Percentiles rank a stretch among this genome's conserved stretches.
phyloP scores from a whole-genome alignment of 2,797 vertebrate species.

The Sus cebifrons region DNA sequence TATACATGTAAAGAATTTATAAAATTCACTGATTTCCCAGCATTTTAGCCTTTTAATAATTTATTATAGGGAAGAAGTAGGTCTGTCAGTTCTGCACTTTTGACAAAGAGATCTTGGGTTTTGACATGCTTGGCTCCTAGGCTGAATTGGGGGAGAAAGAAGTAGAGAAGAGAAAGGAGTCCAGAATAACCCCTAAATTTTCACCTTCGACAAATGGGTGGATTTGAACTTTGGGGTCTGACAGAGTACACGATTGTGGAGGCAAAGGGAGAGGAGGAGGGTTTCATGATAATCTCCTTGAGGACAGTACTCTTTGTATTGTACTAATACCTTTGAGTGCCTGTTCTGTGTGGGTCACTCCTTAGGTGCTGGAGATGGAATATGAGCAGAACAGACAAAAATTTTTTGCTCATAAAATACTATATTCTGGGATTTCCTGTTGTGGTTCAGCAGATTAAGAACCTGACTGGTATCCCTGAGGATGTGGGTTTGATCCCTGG shows the following conservation, averaged over 20 bases:
- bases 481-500: too few relatives aligned
- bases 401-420: background rate
- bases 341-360: background rate
- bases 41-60: constrained; percentile 36
- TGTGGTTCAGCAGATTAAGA: too few relatives aligned
- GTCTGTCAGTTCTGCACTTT: constrained; percentile 32
- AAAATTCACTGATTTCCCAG: background rate
- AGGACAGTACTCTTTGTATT: background rate
- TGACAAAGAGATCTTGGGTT: background rate
- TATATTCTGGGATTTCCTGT: background rate
- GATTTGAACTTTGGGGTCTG: constrained; percentile 16
- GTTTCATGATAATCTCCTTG: background rate
- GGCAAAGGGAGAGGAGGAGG: background rate
- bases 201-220: background rate
- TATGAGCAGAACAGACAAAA: background rate
- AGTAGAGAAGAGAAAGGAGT: background rate
- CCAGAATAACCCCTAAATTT: background rate
- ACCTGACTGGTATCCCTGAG: too few relatives aligned
- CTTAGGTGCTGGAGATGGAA: background rate
- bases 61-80: constrained; percentile 50
- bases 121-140: background rate
- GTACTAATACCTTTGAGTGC: background rate
- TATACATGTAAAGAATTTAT: background rate
- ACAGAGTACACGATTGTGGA: background rate
- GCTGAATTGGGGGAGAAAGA: background rate